These are phyloP conservation scores for Armadillidium nasatum DNA, from an alignment of 1,140 invertebrate species.

Conservation along the genomic window DNA sequence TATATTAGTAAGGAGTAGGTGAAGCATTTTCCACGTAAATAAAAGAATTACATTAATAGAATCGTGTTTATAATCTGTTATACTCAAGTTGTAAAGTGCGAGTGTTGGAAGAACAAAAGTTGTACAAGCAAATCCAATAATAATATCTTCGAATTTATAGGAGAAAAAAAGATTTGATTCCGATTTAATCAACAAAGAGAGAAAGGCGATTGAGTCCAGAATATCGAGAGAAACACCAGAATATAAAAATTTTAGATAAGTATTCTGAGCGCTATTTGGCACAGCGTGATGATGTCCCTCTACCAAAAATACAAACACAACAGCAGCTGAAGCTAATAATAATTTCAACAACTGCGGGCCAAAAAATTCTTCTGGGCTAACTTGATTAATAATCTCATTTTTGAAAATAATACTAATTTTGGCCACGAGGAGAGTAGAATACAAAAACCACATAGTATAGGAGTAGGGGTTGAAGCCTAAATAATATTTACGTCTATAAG, in stretches of 20 bases:
- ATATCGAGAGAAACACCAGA: slow-evolving; percentile 21
- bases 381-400: slow-evolving; percentile 16
- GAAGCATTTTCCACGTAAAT: slow-evolving; percentile 19
- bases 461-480: slow-evolving; percentile 19
- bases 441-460: slow-evolving; percentile 12
- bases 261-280: background rate
- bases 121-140: slow-evolving; percentile 24
- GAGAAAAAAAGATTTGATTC: slow-evolving; percentile 23
- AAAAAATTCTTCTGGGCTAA: slow-evolving; percentile 18
- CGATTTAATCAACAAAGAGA: slow-evolving; percentile 13
- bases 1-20: slow-evolving; percentile 19
- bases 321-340: slow-evolving; percentile 19
- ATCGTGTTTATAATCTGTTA: slow-evolving; percentile 16
- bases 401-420: slow-evolving; percentile 27
- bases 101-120: slow-evolving; percentile 22
- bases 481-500: slow-evolving; percentile 16
- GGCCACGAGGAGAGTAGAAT: slow-evolving; percentile 11
- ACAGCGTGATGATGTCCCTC: slow-evolving; percentile 28
- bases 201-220: slow-evolving; percentile 22
- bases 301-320: slow-evolving; percentile 24
- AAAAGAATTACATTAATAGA: background rate
- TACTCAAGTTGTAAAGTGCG: slow-evolving; percentile 20
- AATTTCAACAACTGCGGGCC: slow-evolving; percentile 24
- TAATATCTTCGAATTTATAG: slow-evolving; percentile 20
- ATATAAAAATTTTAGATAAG: slow-evolving; percentile 15